phyloP scores from a whole-genome alignment of 2,113 vertebrate species.

The Crotalus helleri region DNA sequence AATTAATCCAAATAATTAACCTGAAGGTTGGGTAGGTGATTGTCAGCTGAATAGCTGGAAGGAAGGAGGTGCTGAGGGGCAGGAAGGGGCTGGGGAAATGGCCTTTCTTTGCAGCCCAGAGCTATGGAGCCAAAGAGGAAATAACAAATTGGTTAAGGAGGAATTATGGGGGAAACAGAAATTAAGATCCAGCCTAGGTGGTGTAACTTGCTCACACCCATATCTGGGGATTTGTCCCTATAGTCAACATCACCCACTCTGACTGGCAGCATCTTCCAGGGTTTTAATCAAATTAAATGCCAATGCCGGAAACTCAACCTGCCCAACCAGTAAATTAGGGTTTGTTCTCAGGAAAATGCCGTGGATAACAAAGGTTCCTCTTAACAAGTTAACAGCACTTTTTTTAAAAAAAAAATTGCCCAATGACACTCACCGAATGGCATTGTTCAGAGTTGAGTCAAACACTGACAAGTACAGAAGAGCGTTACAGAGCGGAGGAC shows the following conservation, averaged over 20 bases:
- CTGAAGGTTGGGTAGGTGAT: constrained; percentile 16
- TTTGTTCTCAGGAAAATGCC: not conserved
- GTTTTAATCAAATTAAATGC: not conserved
- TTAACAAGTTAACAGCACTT: not conserved
- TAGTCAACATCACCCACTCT: not conserved
- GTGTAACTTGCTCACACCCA: not conserved
- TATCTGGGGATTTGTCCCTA: not conserved
- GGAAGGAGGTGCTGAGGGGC: not conserved
- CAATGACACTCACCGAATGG: not conserved
- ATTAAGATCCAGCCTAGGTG: not conserved
- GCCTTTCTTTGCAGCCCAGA: not conserved
- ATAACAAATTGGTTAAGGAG: not conserved
- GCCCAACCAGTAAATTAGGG: not conserved
- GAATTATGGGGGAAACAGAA: not conserved
- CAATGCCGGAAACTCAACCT: not conserved
- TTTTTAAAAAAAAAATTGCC: not conserved
- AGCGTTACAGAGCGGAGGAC: not conserved
- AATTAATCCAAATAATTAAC: constrained; percentile 32
- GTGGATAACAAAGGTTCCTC: not conserved
- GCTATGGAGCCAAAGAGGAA: not conserved
- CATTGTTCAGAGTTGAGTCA: not conserved
- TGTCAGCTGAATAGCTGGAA: not conserved
- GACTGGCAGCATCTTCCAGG: not conserved
- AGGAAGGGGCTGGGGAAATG: not conserved
- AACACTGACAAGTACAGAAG: not conserved